Base-by-base conservation (phyloP, 2,797 vertebrate species). In the Pagetopsis macropterus region DNA sequence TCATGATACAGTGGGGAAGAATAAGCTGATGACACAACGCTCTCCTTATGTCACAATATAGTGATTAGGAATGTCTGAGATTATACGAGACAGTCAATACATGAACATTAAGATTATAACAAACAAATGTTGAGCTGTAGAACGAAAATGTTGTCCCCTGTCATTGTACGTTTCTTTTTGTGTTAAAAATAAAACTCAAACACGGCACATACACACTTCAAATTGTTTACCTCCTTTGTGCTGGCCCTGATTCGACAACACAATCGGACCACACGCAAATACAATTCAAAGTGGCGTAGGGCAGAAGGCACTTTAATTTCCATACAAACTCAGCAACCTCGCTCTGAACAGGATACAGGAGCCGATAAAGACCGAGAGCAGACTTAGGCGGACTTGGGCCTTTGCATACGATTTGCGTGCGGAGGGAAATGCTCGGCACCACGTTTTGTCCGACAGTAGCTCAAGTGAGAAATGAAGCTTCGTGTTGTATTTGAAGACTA, bases 251-350 rank as follows among this genome's bases (percentile, higher is more conserved):
- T 58, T 71, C 72, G n/a, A 58, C 66, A 23, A 77, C 77, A 62
- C 72, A 17, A 65, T 37, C 71, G 59, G 65, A 70, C 72, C 69
- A 37, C 67, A 94, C 92, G 91, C 90, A 94, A 94, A 95, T 86
- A 64, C 46, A 61, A 95, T 92, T 93, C 90, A 94, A 94, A 94
- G 83, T 62, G 72, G 79, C 49, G 50, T 68, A 57, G 78, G 79
- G 69, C 70, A 78, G 88, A 93, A 94, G 90, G 92, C 92, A 92
- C 93, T 91, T 90, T 74, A 74, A 94, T 94, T 93, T 94, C 68
- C 93, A 93, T 93, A 85, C 59, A 78, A 87, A 89, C 90, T 79
- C 82, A 55, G 82, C 67, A 59, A 86, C 89, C 89, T 84, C 33
- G 77, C 78, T 82, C 75, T 77, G 21, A 2, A 37, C 73, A 14